Evolutionary conservation across 2,113 vertebrate genomes (phyloP).

Genomic region (Mixornis gularis): DNA sequence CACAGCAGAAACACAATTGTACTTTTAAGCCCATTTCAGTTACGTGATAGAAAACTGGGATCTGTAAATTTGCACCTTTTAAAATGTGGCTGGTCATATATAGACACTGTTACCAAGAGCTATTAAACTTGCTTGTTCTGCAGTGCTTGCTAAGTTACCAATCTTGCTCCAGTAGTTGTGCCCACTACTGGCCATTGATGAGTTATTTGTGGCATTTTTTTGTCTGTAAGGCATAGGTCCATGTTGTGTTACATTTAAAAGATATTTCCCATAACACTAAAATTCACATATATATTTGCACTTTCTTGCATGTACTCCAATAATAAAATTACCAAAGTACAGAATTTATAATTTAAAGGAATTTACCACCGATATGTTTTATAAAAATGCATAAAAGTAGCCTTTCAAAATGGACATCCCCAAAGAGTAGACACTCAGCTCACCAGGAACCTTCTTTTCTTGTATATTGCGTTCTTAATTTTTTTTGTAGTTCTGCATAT

Average conservation of each 20-base stretch:
- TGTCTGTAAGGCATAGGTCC: rapidly evolving
- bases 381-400: neutral
- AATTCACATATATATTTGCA: rapidly evolving
- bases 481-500: neutral
- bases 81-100: neutral
- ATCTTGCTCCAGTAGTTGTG: neutral
- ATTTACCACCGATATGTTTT: neutral
- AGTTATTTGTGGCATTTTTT: neutral
- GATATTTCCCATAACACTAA: neutral
- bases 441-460: neutral
- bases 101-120: neutral
- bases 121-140: neutral
- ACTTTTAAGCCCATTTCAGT: neutral
- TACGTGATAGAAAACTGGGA: rapidly evolving
- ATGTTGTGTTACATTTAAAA: neutral
- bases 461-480: rapidly evolving
- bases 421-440: neutral
- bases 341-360: neutral
- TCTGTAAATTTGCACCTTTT: neutral
- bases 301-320: neutral
- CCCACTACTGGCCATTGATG: neutral
- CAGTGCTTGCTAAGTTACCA: neutral
- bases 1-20: neutral
- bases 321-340: neutral
- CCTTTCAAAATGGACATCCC: neutral